phyloP scores from a whole-genome alignment of 2,113 vertebrate species.

The Galemys pyrenaicus region DNA sequence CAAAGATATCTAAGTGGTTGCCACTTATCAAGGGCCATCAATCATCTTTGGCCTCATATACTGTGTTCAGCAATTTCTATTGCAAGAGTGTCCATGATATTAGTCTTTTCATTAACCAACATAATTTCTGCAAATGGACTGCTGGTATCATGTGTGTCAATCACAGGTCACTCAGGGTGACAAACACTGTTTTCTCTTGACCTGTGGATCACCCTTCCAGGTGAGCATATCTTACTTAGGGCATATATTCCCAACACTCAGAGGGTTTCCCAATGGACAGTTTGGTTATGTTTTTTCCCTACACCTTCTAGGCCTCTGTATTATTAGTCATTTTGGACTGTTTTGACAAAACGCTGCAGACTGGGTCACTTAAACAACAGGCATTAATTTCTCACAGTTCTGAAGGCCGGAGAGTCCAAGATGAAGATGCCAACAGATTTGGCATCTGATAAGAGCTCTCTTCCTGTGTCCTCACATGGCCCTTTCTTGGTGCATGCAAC shows the following conservation, averaged over 20 bases:
- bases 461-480: neutral
- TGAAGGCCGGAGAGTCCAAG: neutral
- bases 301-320: neutral
- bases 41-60: neutral
- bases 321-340: neutral
- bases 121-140: neutral
- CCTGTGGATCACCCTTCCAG: neutral
- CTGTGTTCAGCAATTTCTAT: neutral
- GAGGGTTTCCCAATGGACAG: neutral
- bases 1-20: neutral
- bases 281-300: neutral
- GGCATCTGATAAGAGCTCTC: neutral
- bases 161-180: neutral
- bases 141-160: neutral
- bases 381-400: neutral
- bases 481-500: neutral
- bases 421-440: neutral
- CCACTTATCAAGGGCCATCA: neutral
- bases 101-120: neutral
- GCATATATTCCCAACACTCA: neutral
- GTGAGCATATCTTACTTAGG: neutral
- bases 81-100: neutral
- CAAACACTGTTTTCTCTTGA: neutral
- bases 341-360: neutral
- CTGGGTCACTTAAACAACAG: neutral